phyloP scores from a whole-genome alignment of 2,113 vertebrate genomes.

The Chloebia gouldiae region DNA sequence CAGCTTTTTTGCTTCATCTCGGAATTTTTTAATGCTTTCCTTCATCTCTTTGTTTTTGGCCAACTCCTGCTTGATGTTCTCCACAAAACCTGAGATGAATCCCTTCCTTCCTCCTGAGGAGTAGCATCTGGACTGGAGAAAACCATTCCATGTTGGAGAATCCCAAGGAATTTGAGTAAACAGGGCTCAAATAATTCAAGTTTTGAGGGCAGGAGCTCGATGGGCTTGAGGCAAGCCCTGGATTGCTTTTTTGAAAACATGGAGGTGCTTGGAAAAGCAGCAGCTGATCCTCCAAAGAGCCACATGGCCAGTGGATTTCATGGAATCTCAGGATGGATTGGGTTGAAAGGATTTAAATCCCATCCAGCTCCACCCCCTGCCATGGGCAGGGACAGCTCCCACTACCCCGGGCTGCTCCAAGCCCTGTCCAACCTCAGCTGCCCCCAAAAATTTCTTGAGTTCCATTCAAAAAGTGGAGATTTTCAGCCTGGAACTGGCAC shows the following conservation, averaged over 20 bases:
- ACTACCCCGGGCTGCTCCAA: background rate
- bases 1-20: slow-evolving; percentile 89
- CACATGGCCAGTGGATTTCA: fast-evolving
- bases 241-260: fast-evolving
- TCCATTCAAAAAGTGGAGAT: background rate
- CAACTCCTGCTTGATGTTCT: slow-evolving; percentile 92
- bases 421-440: background rate
- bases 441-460: background rate
- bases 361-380: background rate
- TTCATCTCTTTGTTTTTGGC: slow-evolving; percentile 97
- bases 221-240: background rate
- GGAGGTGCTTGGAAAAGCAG: background rate
- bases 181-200: fast-evolving
- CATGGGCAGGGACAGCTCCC: background rate
- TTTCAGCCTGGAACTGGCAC: background rate
- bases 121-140: slow-evolving; percentile 69
- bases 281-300: background rate
- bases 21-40: slow-evolving; percentile 93
- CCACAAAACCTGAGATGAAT: slow-evolving; percentile 89
- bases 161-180: fast-evolving
- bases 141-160: background rate
- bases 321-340: fast-evolving
- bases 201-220: background rate
- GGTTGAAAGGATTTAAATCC: fast-evolving
- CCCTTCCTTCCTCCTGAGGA: slow-evolving; percentile 83